Conservation (phyloP, 1,140 invertebrate species). For the Nasonia giraulti region DNA sequence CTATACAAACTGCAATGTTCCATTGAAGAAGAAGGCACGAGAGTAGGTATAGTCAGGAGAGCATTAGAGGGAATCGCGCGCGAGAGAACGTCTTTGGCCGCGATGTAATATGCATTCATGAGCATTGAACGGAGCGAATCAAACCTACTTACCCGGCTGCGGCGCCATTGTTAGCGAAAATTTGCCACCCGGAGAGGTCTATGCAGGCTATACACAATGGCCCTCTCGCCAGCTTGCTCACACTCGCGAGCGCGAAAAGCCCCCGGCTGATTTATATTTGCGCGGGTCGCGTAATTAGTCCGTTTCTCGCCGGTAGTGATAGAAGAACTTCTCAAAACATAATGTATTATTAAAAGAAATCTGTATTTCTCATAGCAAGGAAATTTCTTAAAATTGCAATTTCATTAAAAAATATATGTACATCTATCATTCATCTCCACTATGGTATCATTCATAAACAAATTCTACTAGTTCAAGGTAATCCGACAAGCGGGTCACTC, state of each 20-base stretch:
- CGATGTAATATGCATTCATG: conserved; percentile 65
- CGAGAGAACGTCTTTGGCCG: conserved; percentile 24
- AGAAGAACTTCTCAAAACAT: no score
- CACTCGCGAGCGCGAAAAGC: conserved; percentile 49
- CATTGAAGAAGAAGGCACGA: not conserved
- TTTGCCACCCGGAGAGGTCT: conserved; percentile 50
- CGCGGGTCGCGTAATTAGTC: conserved; percentile 59
- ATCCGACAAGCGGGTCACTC: no score
- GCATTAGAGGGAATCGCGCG: conserved; percentile 43
- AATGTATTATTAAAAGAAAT: no score
- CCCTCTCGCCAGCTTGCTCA: conserved; percentile 37
- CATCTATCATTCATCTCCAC: no score
- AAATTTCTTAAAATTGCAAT: no score
- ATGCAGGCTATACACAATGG: conserved; percentile 54
- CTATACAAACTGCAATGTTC: no score
- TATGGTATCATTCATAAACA: no score
- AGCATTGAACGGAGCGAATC: conserved; percentile 53
- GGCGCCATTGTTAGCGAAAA: conserved; percentile 57
- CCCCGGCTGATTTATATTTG: conserved; percentile 58
- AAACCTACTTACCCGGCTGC: conserved; percentile 50
- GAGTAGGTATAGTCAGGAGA: not conserved
- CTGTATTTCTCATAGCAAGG: no score
- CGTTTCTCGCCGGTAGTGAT: conserved; percentile 45
- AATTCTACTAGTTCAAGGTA: no score
- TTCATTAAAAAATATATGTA: no score